Evolutionary conservation across 2,797 vertebrate species (phyloP).

Genomic region (Sciurus carolinensis): DNA sequence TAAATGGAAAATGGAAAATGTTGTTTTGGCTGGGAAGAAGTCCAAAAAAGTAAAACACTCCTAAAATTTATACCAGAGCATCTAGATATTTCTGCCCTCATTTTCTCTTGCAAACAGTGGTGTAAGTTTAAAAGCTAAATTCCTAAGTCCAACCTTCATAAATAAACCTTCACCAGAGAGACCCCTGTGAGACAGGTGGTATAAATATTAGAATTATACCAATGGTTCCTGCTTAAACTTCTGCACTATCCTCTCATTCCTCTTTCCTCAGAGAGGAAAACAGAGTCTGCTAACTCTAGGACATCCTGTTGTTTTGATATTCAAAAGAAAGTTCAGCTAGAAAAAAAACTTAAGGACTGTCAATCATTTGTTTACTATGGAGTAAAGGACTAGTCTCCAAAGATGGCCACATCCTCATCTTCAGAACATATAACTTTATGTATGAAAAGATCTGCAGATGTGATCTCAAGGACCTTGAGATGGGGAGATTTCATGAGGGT

Average conservation of each 20-base stretch:
- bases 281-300: background rate
- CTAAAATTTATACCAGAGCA: slow-evolving; percentile 77
- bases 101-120: slow-evolving; percentile 68
- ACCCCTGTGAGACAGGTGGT: background rate
- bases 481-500: background rate
- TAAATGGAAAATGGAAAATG: slow-evolving; percentile 81
- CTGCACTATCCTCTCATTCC: background rate
- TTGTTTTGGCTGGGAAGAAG: slow-evolving; percentile 80
- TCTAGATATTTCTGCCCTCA: slow-evolving; percentile 67
- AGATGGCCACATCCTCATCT: background rate
- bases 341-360: background rate
- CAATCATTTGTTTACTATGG: background rate
- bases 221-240: background rate
- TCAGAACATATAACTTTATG: background rate
- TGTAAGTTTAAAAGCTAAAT: slow-evolving; percentile 67
- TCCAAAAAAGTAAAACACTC: slow-evolving; percentile 78
- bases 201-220: slow-evolving; percentile 56
- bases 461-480: background rate
- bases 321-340: background rate
- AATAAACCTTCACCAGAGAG: slow-evolving; percentile 62
- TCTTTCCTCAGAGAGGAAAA: background rate
- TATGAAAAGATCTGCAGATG: background rate
- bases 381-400: background rate
- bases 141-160: slow-evolving; percentile 54
- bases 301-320: background rate